Conservation (phyloP, 1,140 invertebrate genomes). For the Whitmania pigra region DNA sequence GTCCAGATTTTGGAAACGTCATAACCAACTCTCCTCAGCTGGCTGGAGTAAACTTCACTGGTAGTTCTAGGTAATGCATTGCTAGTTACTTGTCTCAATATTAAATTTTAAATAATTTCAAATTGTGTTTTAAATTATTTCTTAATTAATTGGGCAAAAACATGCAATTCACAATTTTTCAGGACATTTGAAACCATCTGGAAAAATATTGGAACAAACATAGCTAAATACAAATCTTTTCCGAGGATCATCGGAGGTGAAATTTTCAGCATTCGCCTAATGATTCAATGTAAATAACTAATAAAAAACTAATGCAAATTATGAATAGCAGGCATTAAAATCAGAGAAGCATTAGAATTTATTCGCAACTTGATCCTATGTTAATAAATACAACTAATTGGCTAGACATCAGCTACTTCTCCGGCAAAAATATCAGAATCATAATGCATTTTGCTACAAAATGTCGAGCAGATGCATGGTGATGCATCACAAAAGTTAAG, state of each 20-base stretch:
- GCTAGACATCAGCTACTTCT: too few species aligned
- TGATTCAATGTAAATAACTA: neutral
- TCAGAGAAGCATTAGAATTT: neutral
- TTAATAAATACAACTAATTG: too few species aligned
- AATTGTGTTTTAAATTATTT: constrained; percentile 6
- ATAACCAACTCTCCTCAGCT: constrained; percentile 73
- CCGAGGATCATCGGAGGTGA: constrained; percentile 70
- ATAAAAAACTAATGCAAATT: neutral
- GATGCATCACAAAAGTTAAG: too few species aligned
- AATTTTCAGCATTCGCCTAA: neutral
- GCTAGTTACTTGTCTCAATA: neutral
- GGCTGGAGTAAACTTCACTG: constrained; percentile 93
- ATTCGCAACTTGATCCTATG: too few species aligned
- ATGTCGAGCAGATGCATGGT: too few species aligned
- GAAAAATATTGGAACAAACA: constrained; percentile 79
- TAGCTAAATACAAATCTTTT: constrained; percentile 73
- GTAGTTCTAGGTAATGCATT: constrained; percentile 65
- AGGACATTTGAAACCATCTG: constrained; percentile 85
- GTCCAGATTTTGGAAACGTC: constrained; percentile 82
- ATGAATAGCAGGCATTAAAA: neutral
- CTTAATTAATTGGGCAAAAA: neutral
- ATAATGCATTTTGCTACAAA: too few species aligned
- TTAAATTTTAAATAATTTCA: constrained; percentile 13
- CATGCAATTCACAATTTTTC: constrained; percentile 29
- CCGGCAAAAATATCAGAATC: too few species aligned